phyloP scores from a whole-genome alignment of 1,140 invertebrate species.

The Ceratitis capitata region DNA sequence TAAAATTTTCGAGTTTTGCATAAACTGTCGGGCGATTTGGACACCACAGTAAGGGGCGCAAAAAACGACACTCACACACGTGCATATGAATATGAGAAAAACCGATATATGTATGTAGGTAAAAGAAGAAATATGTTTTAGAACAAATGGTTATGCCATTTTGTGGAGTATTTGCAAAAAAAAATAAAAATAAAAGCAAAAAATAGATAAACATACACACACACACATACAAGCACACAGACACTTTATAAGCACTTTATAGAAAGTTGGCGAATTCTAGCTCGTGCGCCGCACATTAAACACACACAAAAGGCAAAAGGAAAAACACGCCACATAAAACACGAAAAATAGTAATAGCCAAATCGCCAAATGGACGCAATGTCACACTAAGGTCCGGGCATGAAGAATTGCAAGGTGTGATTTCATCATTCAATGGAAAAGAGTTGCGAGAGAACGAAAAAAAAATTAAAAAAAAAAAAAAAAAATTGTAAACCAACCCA shows the following conservation, averaged over 20 bases:
- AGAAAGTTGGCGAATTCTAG: not conserved
- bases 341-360: slow-evolving; percentile 8
- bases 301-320: not conserved
- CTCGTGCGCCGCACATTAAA: slow-evolving; percentile 21
- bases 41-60: not conserved
- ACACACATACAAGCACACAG: not conserved
- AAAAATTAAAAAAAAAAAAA: not conserved
- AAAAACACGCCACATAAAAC: not conserved
- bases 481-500: not conserved
- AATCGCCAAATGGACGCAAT: slow-evolving; percentile 12
- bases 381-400: slow-evolving; percentile 16
- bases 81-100: too few relatives aligned
- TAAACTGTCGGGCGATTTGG: slow-evolving; percentile 32
- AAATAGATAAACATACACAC: too few relatives aligned
- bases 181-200: too few relatives aligned
- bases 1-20: slow-evolving; percentile 35
- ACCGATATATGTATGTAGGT: not conserved
- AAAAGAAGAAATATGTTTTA: not conserved
- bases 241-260: not conserved
- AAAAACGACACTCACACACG: not conserved
- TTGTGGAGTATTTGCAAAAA: not conserved
- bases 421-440: slow-evolving; percentile 34
- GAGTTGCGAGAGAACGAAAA: not conserved
- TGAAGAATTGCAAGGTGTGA: slow-evolving; percentile 36
- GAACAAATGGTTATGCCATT: slow-evolving; percentile 33